Percentiles rank a stretch among this genome's conserved stretches.
phyloP scores from a whole-genome alignment of 2,113 vertebrate genomes.

The Zeus faber region DNA sequence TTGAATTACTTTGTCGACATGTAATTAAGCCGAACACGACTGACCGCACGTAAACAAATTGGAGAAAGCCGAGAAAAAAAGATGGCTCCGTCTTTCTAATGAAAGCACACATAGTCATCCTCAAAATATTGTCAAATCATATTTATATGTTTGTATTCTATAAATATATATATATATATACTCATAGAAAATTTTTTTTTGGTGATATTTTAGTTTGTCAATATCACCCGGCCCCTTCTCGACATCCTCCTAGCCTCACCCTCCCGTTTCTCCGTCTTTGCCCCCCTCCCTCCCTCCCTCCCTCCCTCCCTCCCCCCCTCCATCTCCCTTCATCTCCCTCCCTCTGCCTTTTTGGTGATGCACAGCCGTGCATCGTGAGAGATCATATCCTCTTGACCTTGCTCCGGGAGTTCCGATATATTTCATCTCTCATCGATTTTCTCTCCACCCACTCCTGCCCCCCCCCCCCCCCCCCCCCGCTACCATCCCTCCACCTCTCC shows the following conservation, averaged over 20 bases:
- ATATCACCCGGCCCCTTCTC: no score
- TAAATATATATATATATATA: no score
- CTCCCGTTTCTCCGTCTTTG: constrained; percentile 47
- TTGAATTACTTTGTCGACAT: no score
- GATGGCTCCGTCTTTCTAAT: no score
- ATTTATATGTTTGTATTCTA: no score
- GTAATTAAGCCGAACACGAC: no score
- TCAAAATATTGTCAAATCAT: no score
- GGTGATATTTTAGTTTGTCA: no score
- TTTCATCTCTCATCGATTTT: constrained; percentile 78
- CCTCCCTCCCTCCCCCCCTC: constrained; percentile 12
- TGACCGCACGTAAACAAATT: no score
- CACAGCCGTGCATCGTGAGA: constrained; percentile 64
- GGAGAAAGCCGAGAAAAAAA: no score
- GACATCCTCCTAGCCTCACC: not conserved
- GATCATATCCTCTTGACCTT: constrained; percentile 80
- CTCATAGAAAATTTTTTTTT: no score
- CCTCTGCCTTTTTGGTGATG: constrained; percentile 49
- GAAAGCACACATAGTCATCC: no score
- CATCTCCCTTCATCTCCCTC: constrained; percentile 27
- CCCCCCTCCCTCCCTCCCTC: constrained; percentile 2
- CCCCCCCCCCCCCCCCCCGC: constrained; percentile 38
- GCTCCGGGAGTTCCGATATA: constrained; percentile 74
- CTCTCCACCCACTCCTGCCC: constrained; percentile 59
- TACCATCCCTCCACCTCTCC: constrained; percentile 55